These are phyloP conservation scores for Anastatus disparis DNA, from an alignment of 1,140 invertebrate genomes.

Conservation along the genomic window DNA sequence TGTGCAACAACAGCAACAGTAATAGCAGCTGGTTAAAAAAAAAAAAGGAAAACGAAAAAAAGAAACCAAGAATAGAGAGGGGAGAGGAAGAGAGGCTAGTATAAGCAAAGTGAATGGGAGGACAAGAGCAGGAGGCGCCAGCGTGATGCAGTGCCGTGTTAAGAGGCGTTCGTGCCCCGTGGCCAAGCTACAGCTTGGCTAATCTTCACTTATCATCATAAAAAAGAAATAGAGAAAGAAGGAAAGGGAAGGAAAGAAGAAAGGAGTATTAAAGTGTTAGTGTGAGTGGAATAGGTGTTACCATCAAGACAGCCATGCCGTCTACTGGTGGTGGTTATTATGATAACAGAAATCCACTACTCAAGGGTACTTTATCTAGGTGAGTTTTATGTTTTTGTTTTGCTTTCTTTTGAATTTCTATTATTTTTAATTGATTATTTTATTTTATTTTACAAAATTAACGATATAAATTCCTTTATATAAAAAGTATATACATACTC, in stretches of 20 bases:
- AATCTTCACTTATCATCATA: too few species aligned
- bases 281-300: too few species aligned
- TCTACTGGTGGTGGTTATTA: slow-evolving; percentile 65
- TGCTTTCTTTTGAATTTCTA: too few species aligned
- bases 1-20: background rate
- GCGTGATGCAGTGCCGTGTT: slow-evolving; percentile 66
- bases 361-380: slow-evolving; percentile 68
- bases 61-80: too few species aligned
- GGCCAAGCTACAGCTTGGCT: slow-evolving; percentile 41
- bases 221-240: too few species aligned
- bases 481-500: too few species aligned
- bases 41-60: too few species aligned
- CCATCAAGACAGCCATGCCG: slow-evolving; percentile 56
- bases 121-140: slow-evolving; percentile 59
- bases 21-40: too few species aligned
- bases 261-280: background rate
- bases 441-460: too few species aligned
- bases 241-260: background rate
- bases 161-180: slow-evolving; percentile 60
- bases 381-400: too few species aligned
- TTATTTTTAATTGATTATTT: too few species aligned
- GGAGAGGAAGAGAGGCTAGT: slow-evolving; percentile 30
- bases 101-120: slow-evolving; percentile 60
- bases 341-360: slow-evolving; percentile 67
- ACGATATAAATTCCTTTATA: too few species aligned